A percentile compares a stretch with the other conserved stretches of the same genome.
Evolutionary conservation across 2,113 vertebrate genomes (phyloP).

Genomic region (Spheniscus mendiculus): DNA sequence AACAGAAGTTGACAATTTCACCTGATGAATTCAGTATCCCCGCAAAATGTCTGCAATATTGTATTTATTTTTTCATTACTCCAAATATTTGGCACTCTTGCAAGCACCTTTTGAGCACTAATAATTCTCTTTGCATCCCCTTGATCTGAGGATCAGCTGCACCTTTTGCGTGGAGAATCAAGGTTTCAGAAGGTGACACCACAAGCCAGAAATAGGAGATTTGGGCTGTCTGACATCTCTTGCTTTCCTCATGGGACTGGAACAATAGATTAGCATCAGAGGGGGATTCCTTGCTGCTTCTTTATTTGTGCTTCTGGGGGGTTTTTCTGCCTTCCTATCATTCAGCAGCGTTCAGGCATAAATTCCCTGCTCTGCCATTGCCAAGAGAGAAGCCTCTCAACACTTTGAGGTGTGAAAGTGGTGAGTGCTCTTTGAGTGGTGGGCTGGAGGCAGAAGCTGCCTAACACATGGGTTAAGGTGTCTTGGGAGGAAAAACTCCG

Average conservation of each 20-base stretch:
- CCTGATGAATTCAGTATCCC: background rate
- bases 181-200: background rate
- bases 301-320: background rate
- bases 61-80: background rate
- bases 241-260: background rate
- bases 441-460: background rate
- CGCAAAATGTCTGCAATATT: accelerated
- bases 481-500: background rate
- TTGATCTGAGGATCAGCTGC: background rate
- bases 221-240: background rate
- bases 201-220: background rate
- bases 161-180: background rate
- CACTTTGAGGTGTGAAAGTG: background rate
- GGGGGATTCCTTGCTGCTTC: background rate
- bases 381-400: background rate
- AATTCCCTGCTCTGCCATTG: background rate
- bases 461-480: background rate
- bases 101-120: background rate
- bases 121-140: background rate
- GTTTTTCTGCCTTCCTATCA: background rate
- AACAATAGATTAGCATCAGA: background rate
- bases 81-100: background rate
- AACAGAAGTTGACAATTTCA: background rate
- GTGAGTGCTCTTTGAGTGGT: background rate
- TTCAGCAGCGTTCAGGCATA: background rate